phyloP scores from a whole-genome alignment of 2,888 invertebrate genomes.

The Xestia ashworthii region DNA sequence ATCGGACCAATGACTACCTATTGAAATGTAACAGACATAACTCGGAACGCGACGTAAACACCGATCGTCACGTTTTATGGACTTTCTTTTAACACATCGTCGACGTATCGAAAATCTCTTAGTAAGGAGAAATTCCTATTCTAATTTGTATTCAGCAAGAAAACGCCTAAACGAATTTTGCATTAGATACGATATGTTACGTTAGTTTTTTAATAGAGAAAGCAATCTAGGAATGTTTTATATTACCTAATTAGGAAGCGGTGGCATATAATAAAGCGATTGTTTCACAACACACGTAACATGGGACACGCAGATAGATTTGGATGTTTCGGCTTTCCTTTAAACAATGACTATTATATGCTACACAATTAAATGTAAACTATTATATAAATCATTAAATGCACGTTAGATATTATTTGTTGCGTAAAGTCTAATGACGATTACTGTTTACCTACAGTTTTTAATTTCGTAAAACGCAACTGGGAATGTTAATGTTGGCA shows the following conservation, averaged over 20 bases:
- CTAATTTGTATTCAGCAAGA: constrained; percentile 86
- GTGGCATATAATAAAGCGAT: constrained; percentile 53
- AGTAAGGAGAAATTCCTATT: constrained; percentile 84
- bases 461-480: constrained; percentile 61
- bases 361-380: constrained; percentile 60
- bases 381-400: constrained; percentile 68
- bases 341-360: constrained; percentile 60
- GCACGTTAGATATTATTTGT: constrained; percentile 64
- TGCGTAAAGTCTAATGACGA: constrained; percentile 67
- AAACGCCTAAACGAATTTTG: constrained; percentile 77
- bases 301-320: constrained; percentile 39
- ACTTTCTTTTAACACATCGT: constrained; percentile 85
- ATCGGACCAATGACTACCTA: constrained; percentile 56
- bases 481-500: constrained; percentile 43
- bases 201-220: constrained; percentile 74
- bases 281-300: constrained; percentile 53
- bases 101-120: constrained; percentile 80
- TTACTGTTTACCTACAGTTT: constrained; percentile 57
- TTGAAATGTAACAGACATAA: constrained; percentile 68
- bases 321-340: constrained; percentile 58
- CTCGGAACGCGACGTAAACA: constrained; percentile 68
- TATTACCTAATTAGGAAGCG: constrained; percentile 74
- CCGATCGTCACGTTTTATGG: constrained; percentile 69
- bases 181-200: constrained; percentile 78
- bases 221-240: constrained; percentile 70